Evolutionary conservation across 2,888 invertebrate species (phyloP), one percentile per base, ranked within the genome.

Genomic region (Chrysotoxum bicinctum): DNA sequence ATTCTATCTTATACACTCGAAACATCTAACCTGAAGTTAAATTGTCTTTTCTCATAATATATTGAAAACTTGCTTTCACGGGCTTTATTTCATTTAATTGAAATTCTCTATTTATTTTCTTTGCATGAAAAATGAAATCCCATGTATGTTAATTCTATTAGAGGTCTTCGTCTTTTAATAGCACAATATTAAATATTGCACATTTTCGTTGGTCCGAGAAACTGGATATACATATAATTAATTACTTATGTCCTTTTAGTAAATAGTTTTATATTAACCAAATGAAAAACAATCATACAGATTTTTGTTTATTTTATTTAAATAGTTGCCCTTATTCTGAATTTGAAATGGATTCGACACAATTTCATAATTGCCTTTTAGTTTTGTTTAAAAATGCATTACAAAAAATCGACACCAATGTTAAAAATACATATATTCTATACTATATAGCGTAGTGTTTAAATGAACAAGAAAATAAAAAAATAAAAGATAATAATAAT

Each of bases 1-100:
- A n/a, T 16, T 2, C 2, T 26, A 52, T 23, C 21, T 48, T 12
- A n/a, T 7, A 52, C 52, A 14, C 14, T n/a, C n/a, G 16, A 32
- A 26, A 26, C 5, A 32, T 19, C 30, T 30, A 4, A 10, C 9
- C 52, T 30, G n/a, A 2, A 32, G 2, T 16, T 4, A 52, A 26
- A 10, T 30, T 30, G 3, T 16, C n/a, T 52, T 5, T 58, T 37
- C 6, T 58, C 21, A 12, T 16, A n/a, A n/a, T 7, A 26, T 6
- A 26, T 21, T 23, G 2, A n/a, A 60, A 40, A 60, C 60, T 60
- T 60, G 60, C 60, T 60, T 60, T 43, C 60, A 40, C 40, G 6
- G 40, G n/a, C 23, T 60, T 37, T 16, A 26, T 43, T 35, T 58
- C 5, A 14, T 60, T 40, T 23, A 14, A 23, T 5, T 60, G 5